phyloP scores from a whole-genome alignment of 2,888 invertebrate species.

The Emmelina monodactyla region DNA sequence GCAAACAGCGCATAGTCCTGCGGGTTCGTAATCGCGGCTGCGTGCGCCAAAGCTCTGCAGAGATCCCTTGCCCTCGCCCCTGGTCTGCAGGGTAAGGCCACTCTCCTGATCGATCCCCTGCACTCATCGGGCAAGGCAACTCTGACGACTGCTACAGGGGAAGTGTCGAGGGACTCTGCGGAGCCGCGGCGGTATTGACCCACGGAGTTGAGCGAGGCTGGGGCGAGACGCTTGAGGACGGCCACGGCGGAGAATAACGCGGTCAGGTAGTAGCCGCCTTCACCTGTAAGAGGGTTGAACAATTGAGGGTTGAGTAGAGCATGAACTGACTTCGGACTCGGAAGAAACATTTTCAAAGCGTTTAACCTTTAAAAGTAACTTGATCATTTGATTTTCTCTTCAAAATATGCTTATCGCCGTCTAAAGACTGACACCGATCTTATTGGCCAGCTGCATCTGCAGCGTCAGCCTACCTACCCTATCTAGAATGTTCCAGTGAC shows the following conservation, averaged over 20 bases:
- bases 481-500: no score
- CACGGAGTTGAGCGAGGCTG: slow-evolving; percentile 21
- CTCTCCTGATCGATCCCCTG: slow-evolving; percentile 89
- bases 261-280: slow-evolving; percentile 94
- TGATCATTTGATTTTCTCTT: no score
- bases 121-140: slow-evolving; percentile 95
- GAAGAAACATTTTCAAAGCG: no score
- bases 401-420: no score
- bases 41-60: slow-evolving; percentile 93
- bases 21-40: slow-evolving; percentile 94
- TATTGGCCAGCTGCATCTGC: no score
- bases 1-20: slow-evolving; percentile 95
- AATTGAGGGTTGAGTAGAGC: no score
- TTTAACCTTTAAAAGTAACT: no score
- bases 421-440: no score
- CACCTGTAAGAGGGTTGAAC: no score
- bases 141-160: slow-evolving; percentile 72
- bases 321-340: no score
- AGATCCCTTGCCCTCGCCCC: slow-evolving; percentile 93
- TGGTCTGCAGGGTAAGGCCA: slow-evolving; percentile 91
- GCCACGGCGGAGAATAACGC: slow-evolving; percentile 93
- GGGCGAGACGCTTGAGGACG: slow-evolving; percentile 77
- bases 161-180: slow-evolving; percentile 28
- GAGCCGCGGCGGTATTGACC: slow-evolving; percentile 67
- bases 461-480: no score